Base-by-base conservation (phyloP, 2,888 invertebrate genomes). In the Volucella inflata region DNA sequence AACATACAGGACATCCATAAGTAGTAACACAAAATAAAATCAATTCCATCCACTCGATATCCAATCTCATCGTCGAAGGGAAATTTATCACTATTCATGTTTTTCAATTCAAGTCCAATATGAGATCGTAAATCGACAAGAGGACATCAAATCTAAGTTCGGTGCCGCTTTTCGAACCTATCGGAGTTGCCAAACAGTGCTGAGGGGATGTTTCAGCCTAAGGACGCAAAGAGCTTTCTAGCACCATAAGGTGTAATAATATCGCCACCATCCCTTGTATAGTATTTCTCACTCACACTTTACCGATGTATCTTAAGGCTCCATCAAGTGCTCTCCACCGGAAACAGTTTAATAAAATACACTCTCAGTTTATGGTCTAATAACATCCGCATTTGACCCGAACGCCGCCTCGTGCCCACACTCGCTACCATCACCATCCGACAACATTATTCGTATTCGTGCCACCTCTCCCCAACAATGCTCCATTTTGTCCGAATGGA, bases 261-360 rank as follows among this genome's bases (percentile, higher is more conserved):
- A 53, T 36, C 36, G 48, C 38, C 17, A 14, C 9, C 40, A 9
- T 30, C 17, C 12, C 50, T 38, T 30, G 48, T 59, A 51, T 21
- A 42, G 46, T 16, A n/a, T 30, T 30, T 30, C 30, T 30, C 30
- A 30, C 30, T 30, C 30, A 30, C 30, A 30, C 30, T 30, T 6
- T 30, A 30, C 30, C 30, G 30, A 10, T 10, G 4, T n/a, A 46
- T 44, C 38, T 36, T 53, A 16, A 14, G n/a, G 42, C 64, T 21
- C 60, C 70, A 67, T 80, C 70, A 79, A 76, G 75, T 59, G 44
- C 59, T 68, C 71, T 70, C 59, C 65, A 77, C 65, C 75, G 75
- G 80, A 84, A 75, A 80, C 80, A 67, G 75, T 84, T 84, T 84
- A 84, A 75, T 84, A 75, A 79, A 84, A 84, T 75, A 79, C 74